Base-by-base conservation (phyloP, 2,797 vertebrate genomes). In the Danio jaintianensis region DNA sequence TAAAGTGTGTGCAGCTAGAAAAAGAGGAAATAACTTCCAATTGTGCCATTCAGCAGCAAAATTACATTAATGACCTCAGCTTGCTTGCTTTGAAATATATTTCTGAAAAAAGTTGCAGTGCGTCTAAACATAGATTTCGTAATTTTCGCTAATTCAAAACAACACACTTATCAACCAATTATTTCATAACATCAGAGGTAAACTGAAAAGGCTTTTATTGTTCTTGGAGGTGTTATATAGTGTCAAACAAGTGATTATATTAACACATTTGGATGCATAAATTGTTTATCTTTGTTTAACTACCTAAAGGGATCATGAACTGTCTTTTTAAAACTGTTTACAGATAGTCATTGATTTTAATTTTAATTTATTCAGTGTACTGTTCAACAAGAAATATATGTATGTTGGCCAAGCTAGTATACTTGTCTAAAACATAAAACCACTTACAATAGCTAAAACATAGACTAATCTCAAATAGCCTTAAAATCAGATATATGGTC, bases 51-150 rank as follows among this genome's bases (percentile, higher is more conserved):
- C 48, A 64, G 64, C 40, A 75, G 69, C 63, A 82, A 83, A 79
- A 84, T 80, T 59, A 77, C 72, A 80, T 77, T 80, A 80, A 84
- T 78, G 76, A 82, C 77, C 73, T 69, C 69, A 55, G 63, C 68
- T 52, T 64, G 66, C 43, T 11, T 72, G 18, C 53, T 82, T 69
- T 71, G 10, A 18, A 85, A 61, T 20, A 12, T 53, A 43, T 78
- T 15, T 62, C 67, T 76, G 45, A 38, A 22, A 22, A 81, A 66
- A 62, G 11, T 55, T 29, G 38, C 2, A 52, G 18, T 11, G 18
- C 22, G 3, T 55, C 50, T 76, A 66, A 66, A 76, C 9, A 36
- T 18, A 66, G 1, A 53, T 8, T 43, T 11, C 29, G 43, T 8
- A 12, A 15, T 15, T 43, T 22, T 15, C 0, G 20, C 29, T 48